phyloP scores from a whole-genome alignment of 2,113 vertebrate species.

The Struthio camelus region DNA sequence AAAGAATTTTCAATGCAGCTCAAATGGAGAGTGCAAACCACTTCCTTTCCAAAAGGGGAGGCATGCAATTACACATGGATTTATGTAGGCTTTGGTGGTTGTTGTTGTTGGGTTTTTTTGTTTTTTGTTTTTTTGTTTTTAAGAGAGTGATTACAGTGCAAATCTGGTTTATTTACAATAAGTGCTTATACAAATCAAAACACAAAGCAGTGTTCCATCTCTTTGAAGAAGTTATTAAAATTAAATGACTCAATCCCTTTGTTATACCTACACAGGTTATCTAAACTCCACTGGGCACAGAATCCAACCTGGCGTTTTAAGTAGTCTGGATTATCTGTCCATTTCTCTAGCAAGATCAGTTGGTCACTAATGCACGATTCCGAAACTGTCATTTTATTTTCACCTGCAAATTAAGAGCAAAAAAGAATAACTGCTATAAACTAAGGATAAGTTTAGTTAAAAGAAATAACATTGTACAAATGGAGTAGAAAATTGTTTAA shows the following conservation, averaged over 20 bases:
- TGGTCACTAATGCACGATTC: constrained; percentile 92
- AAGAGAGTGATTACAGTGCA: background rate
- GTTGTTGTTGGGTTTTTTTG: no score
- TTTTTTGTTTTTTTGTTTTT: background rate
- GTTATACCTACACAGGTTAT: constrained; percentile 94
- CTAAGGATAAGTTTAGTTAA: background rate
- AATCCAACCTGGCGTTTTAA: constrained; percentile 98
- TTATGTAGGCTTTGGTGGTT: background rate
- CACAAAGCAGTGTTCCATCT: background rate
- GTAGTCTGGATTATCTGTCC: constrained; percentile 91
- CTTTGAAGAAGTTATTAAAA: background rate
- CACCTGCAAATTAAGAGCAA: constrained; percentile 79
- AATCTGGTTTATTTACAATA: background rate
- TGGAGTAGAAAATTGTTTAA: background rate
- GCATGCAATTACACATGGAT: background rate
- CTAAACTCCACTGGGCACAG: constrained; percentile 98
- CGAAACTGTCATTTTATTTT: constrained; percentile 97
- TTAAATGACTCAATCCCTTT: background rate
- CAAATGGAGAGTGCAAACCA: background rate
- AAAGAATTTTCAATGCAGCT: background rate
- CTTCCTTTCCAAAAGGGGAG: background rate
- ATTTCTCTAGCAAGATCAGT: constrained; percentile 89
- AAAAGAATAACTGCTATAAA: background rate
- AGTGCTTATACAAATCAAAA: background rate
- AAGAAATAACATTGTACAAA: background rate